Percentiles rank a stretch among this genome's conserved stretches.
These are phyloP conservation scores for Cheilosia soror DNA, from an alignment of 2,888 invertebrate genomes.

Conservation along the genomic window DNA sequence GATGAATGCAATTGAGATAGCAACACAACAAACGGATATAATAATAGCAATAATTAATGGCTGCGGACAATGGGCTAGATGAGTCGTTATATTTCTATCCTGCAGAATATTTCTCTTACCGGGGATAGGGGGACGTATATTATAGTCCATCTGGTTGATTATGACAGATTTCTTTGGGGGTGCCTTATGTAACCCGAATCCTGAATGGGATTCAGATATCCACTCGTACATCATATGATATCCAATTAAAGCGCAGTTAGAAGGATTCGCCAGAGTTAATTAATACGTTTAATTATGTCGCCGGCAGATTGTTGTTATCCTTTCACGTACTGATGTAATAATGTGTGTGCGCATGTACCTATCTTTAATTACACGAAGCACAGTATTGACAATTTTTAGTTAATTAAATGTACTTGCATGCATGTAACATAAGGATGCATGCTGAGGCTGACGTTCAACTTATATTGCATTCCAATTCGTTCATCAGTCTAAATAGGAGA, in stretches of 20 bases:
- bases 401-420: conserved; percentile 2
- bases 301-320: conserved; percentile 42
- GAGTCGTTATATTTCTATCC: conserved; percentile 48
- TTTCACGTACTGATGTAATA: too few relatives aligned
- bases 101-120: conserved; percentile 20
- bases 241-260: conserved; percentile 73
- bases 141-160: conserved; percentile 31
- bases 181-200: conserved; percentile 33
- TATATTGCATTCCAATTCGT: conserved; percentile 29
- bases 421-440: neutral
- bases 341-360: neutral
- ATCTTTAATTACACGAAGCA: neutral
- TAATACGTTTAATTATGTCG: conserved; percentile 72
- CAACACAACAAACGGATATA: conserved; percentile 70
- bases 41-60: conserved; percentile 73
- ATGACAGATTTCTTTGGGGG: conserved; percentile 62
- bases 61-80: conserved; percentile 64
- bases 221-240: conserved; percentile 57
- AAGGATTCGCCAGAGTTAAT: conserved; percentile 70
- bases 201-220: conserved; percentile 46
- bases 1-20: conserved; percentile 67
- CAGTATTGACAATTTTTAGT: conserved; percentile 3
- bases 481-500: conserved; percentile 1
- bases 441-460: neutral
- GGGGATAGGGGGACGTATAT: neutral